phyloP scores from a whole-genome alignment of 2,113 vertebrate genomes.

The Ranitomeya variabilis region DNA sequence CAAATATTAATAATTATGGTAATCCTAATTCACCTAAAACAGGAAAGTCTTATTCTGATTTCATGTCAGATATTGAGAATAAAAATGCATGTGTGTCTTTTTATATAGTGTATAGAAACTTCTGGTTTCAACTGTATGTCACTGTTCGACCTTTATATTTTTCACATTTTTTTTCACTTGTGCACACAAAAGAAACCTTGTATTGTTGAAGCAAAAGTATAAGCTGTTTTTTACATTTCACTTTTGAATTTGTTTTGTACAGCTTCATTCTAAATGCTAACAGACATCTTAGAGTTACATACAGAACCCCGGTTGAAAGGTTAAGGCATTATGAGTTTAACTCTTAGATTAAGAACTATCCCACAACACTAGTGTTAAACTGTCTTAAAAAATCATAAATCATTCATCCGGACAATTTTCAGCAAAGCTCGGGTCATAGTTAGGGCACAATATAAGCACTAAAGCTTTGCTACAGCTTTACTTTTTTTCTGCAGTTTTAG shows the following conservation, averaged over 20 bases:
- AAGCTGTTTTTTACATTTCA: not conserved
- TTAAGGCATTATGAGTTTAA: constrained; percentile 15
- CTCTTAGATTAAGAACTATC: constrained; percentile 34
- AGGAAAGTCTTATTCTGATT: no score
- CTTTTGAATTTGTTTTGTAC: not conserved
- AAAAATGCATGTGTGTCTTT: no score
- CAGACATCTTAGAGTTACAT: not conserved
- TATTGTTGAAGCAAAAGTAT: not conserved
- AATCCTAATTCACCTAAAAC: no score
- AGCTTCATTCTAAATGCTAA: not conserved
- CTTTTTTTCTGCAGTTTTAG: constrained; percentile 56
- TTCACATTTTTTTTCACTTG: not conserved
- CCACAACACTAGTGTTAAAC: constrained; percentile 40
- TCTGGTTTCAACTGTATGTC: no score
- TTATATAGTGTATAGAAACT: no score
- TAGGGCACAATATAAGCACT: constrained; percentile 45
- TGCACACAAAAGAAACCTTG: not conserved
- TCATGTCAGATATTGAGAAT: no score
- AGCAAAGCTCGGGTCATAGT: constrained; percentile 51
- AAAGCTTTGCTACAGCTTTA: constrained; percentile 41
- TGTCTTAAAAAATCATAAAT: constrained; percentile 49
- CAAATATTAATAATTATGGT: no score
- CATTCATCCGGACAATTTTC: constrained; percentile 48
- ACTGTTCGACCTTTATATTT: not conserved
- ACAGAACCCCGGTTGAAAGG: constrained; percentile 26